A percentile compares a stretch with the other conserved stretches of the same genome.
Evolutionary conservation across 2,113 vertebrate genomes (phyloP).

Genomic region (Nothobranchius kuhntae): DNA sequence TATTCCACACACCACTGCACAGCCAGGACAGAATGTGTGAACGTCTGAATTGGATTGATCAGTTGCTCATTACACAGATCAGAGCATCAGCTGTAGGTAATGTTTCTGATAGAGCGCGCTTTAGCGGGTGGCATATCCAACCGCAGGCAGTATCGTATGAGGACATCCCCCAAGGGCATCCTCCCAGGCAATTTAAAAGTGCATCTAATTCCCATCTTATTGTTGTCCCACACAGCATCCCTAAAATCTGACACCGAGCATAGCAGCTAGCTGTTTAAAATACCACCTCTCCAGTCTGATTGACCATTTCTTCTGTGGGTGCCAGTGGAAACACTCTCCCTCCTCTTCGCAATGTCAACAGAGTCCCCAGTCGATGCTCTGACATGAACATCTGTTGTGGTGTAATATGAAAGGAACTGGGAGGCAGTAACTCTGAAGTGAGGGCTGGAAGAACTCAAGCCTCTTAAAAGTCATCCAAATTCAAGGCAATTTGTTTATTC

Average conservation of each 20-base stretch:
- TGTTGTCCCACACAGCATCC: slow-evolving; percentile 31
- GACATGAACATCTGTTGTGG: slow-evolving; percentile 23
- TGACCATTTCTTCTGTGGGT: not conserved
- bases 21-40: not conserved
- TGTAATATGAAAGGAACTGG: not conserved
- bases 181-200: slow-evolving; percentile 37
- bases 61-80: slow-evolving; percentile 38
- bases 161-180: slow-evolving; percentile 41
- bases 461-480: slow-evolving; percentile 23
- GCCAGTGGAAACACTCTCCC: slow-evolving; percentile 1
- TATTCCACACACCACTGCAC: slow-evolving; percentile 32
- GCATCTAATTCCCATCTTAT: slow-evolving; percentile 42
- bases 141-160: slow-evolving; percentile 15
- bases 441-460: slow-evolving; percentile 8
- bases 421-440: slow-evolving; percentile 13
- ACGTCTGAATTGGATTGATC: slow-evolving; percentile 37
- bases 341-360: slow-evolving; percentile 3
- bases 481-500: slow-evolving; percentile 20
- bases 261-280: slow-evolving; percentile 22
- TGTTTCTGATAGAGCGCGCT: slow-evolving; percentile 3
- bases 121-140: not conserved
- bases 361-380: not conserved
- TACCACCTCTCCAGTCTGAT: slow-evolving; percentile 13
- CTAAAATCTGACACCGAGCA: slow-evolving; percentile 25
- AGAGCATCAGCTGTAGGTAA: slow-evolving; percentile 18